A percentile compares a stretch with the other conserved stretches of the same genome.
These are phyloP conservation scores for Apotomis capreana DNA, from an alignment of 2,888 invertebrate genomes.

Conservation along the genomic window DNA sequence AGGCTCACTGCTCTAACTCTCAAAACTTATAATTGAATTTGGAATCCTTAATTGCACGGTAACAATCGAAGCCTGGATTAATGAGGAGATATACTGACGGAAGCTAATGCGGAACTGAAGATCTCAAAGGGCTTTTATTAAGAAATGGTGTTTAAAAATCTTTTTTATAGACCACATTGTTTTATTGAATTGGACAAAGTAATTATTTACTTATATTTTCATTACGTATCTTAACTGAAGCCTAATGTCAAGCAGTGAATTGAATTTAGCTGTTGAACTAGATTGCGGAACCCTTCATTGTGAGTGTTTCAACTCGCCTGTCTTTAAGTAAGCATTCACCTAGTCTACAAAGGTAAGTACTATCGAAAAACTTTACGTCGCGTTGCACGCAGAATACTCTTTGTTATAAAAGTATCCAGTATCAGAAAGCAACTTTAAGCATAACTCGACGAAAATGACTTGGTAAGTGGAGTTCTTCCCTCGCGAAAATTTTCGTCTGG, in stretches of 20 bases:
- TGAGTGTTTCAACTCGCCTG: too few relatives aligned
- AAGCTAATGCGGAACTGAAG: not conserved
- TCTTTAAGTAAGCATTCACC: too few relatives aligned
- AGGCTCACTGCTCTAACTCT: constrained; percentile 57
- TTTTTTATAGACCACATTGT: too few relatives aligned
- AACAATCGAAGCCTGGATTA: constrained; percentile 68
- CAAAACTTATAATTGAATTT: constrained; percentile 73
- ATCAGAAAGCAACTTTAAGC: constrained; percentile 34
- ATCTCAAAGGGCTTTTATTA: not conserved
- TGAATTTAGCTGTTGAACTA: too few relatives aligned
- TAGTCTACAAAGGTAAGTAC: not conserved
- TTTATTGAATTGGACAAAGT: too few relatives aligned
- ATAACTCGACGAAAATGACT: constrained; percentile 39
- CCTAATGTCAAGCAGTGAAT: too few relatives aligned
- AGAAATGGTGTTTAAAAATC: too few relatives aligned
- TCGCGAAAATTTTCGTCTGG: constrained; percentile 24
- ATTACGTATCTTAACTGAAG: too few relatives aligned
- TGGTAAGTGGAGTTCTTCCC: constrained; percentile 38
- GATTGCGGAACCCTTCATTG: too few relatives aligned
- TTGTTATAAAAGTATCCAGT: constrained; percentile 11
- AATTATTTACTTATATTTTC: too few relatives aligned
- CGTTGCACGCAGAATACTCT: not conserved
- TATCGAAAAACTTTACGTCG: not conserved
- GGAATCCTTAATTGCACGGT: constrained; percentile 70
- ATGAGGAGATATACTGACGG: constrained; percentile 53